A percentile compares a stretch with the other conserved stretches of the same genome.
Evolutionary conservation across 2,797 vertebrate species (phyloP).

Genomic region (Myotis pilosus): DNA sequence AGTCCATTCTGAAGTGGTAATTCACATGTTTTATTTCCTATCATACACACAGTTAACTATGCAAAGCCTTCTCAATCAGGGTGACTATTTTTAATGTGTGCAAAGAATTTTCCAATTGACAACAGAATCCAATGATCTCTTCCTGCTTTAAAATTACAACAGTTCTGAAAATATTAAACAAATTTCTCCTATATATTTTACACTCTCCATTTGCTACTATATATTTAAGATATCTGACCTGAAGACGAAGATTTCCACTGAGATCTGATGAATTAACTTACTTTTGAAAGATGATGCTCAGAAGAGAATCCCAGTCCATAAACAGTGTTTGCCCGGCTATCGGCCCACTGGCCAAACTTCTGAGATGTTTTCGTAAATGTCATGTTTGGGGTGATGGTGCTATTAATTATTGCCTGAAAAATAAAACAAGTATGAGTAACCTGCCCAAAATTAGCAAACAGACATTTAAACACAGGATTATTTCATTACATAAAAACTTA

Average conservation of each 20-base stretch:
- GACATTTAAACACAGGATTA: constrained; percentile 6
- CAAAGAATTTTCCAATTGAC: not conserved
- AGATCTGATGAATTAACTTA: constrained; percentile 81
- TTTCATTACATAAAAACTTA: constrained; percentile 18
- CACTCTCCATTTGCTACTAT: not conserved
- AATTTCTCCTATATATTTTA: not conserved
- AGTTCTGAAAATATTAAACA: constrained; percentile 35
- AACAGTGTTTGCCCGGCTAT: constrained; percentile 98
- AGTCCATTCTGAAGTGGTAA: not conserved
- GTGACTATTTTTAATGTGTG: not conserved
- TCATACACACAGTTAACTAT: not conserved
- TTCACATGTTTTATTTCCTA: constrained; percentile 5
- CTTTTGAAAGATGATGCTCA: constrained; percentile 97
- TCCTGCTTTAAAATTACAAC: constrained; percentile 21
- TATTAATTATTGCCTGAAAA: constrained; percentile 99
- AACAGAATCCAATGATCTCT: not conserved
- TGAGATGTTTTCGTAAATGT: constrained; percentile 99
- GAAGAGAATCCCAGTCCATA: constrained; percentile 99
- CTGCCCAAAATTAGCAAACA: not conserved
- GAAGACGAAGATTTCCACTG: not conserved
- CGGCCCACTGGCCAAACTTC: constrained; percentile 99
- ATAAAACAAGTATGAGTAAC: constrained; percentile 59
- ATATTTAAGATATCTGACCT: not conserved
- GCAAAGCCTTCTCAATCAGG: not conserved
- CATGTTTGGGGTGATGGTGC: constrained; percentile 99